These are phyloP conservation scores for Trisateles emortualis DNA, from an alignment of 2,888 invertebrate species.

Conservation along the genomic window DNA sequence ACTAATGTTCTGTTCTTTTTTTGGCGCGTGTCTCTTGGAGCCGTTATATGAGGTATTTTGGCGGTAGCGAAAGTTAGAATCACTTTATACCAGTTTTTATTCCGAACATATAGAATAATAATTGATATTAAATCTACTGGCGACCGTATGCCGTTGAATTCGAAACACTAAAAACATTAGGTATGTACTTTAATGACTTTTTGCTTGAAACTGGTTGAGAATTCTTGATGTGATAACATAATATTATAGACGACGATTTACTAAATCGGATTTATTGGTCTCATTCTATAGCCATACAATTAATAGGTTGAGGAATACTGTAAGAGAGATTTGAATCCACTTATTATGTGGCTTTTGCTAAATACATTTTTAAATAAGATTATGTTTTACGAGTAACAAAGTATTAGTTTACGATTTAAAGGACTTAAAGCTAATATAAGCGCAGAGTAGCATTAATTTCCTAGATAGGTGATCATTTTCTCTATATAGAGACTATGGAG, in stretches of 20 bases:
- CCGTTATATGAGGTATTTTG: conserved; percentile 77
- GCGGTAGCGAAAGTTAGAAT: conserved; percentile 82
- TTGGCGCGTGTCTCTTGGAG: conserved; percentile 81
- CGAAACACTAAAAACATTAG: conserved; percentile 35
- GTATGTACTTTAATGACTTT: conserved; percentile 27
- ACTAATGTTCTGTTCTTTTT: conserved; percentile 75
- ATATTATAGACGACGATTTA: conserved; percentile 26
- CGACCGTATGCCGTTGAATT: conserved; percentile 38
- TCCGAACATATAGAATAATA: conserved; percentile 48
- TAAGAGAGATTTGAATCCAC: too few species aligned
- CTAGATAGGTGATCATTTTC: too few species aligned
- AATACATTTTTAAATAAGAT: too few species aligned
- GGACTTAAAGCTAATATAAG: too few species aligned
- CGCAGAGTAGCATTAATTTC: too few species aligned
- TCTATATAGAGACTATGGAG: too few species aligned
- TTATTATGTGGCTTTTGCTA: too few species aligned
- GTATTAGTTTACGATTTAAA: too few species aligned
- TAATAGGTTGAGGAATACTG: too few species aligned
- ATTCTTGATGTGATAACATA: conserved; percentile 29
- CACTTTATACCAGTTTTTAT: conserved; percentile 70
- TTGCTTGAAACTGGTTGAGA: conserved; percentile 28
- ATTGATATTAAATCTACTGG: conserved; percentile 47
- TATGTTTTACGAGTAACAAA: too few species aligned
- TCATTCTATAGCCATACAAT: too few species aligned
- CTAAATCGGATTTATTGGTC: conserved; percentile 19